Base-by-base conservation (phyloP, 2,113 vertebrate species). In the Polypterus bichir region DNA sequence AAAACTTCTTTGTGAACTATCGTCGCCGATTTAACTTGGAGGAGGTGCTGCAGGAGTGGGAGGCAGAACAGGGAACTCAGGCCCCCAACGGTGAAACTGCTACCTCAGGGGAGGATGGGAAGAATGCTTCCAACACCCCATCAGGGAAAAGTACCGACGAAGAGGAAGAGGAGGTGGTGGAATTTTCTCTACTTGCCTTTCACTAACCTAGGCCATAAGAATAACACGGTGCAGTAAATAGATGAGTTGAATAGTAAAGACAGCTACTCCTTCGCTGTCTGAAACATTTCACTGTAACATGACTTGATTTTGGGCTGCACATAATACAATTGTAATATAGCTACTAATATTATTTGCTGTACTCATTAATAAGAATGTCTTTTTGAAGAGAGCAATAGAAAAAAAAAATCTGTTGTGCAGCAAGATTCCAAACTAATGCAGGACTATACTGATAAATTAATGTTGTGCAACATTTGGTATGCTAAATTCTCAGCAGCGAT, bases 1-100 rank as follows among this genome's bases (percentile, higher is more conserved):
- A 97, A 86, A 99, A 99, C 86, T 99, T 99, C 87, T 99, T 99
- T 73, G 93, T 99, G 79, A 99, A 98, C 89, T 99, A 99, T 86
- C 93, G 96, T 71, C 92, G 96, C 68, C 91, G 96, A 57, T 99
- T 99, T 88, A 99, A 98, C 88, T 88, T 99, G 87, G 96, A 99
- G 83, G 96, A 99, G 86, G 96, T 99, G 80, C 91, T 99, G 78
- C 94, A 97, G 88, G 96, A 99, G 84, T 99, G 96, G 96, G 96
- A 97, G 90, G 94, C 96, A 44, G 96, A 99, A 87, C 95, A 94
- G 81, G 96, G 93, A 78, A 93, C 89, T 61, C 86, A 79, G 72
- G 88, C 90, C 66, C 89, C 93, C 80, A 94, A 93, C 69, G 93
- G 93, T 77, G 93, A 93, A 77, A 84, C 90, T 74, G 83, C 87